Conservation (phyloP, 2,888 invertebrate species). For the Zaprionus bogoriensis region DNA sequence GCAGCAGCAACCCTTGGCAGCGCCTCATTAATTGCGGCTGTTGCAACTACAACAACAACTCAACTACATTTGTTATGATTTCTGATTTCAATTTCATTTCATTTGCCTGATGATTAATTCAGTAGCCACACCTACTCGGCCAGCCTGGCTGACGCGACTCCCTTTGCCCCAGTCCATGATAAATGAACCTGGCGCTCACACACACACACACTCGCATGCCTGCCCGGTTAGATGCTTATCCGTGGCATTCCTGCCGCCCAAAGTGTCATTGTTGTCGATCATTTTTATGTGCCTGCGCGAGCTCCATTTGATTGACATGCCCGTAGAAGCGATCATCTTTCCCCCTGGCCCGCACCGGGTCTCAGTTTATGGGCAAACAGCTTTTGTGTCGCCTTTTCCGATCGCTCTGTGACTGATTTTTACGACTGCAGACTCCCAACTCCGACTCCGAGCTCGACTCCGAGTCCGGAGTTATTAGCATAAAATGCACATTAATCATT, state of each 20-base stretch:
- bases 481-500: slow-evolving; percentile 73
- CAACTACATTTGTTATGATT: slow-evolving; percentile 61
- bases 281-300: slow-evolving; percentile 60
- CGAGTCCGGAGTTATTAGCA: slow-evolving; percentile 68
- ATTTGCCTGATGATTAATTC: slow-evolving; percentile 65
- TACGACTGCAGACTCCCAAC: slow-evolving; percentile 46
- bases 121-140: slow-evolving; percentile 61
- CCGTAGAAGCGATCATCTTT: slow-evolving; percentile 58
- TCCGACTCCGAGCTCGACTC: too few species aligned
- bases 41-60: slow-evolving; percentile 11
- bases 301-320: slow-evolving; percentile 67
- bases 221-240: slow-evolving; percentile 59
- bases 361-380: slow-evolving; percentile 51
- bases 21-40: slow-evolving; percentile 59
- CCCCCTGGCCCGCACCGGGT: slow-evolving; percentile 6
- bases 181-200: slow-evolving; percentile 61
- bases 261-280: slow-evolving; percentile 77
- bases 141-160: slow-evolving; percentile 16
- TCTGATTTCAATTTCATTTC: slow-evolving; percentile 44
- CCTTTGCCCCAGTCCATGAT: slow-evolving; percentile 44
- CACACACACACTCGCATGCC: background rate
- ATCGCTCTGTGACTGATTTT: slow-evolving; percentile 53
- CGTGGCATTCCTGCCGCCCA: slow-evolving; percentile 77
- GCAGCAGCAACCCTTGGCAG: slow-evolving; percentile 29
- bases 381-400: slow-evolving; percentile 63